Evolutionary conservation across 2,888 invertebrate genomes (phyloP).

Genomic region (Troglohyphantes excavatus): DNA sequence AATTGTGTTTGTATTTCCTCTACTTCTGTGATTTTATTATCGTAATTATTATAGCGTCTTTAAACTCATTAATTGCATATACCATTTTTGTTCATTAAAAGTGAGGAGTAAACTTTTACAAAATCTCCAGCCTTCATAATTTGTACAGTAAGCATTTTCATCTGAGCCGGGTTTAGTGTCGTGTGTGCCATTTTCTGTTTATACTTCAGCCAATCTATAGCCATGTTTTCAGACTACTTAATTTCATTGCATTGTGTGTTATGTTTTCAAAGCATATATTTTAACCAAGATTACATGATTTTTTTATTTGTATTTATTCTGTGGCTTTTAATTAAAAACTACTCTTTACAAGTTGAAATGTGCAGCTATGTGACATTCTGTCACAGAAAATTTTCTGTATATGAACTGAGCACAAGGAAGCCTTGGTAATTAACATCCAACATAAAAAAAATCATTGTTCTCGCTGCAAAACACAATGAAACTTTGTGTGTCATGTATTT

Average conservation of each 20-base stretch:
- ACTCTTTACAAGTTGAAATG: neutral
- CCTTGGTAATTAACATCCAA: slow-evolving; percentile 4
- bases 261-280: slow-evolving; percentile 26
- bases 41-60: slow-evolving; percentile 21
- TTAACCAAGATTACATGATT: slow-evolving; percentile 19
- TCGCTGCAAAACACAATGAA: too few relatives aligned
- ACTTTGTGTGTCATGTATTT: too few relatives aligned
- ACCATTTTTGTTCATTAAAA: slow-evolving; percentile 50
- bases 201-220: slow-evolving; percentile 58
- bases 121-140: slow-evolving; percentile 52
- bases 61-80: neutral
- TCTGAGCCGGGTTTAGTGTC: slow-evolving; percentile 32
- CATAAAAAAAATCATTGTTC: too few relatives aligned
- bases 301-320: neutral
- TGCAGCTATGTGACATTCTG: slow-evolving; percentile 21
- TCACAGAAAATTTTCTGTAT: neutral
- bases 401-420: neutral
- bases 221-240: slow-evolving; percentile 74
- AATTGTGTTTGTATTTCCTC: neutral
- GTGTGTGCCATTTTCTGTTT: slow-evolving; percentile 70
- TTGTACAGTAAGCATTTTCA: slow-evolving; percentile 46
- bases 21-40: slow-evolving; percentile 22
- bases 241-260: slow-evolving; percentile 42
- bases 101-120: slow-evolving; percentile 59
- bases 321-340: neutral